These are phyloP conservation scores for Arion vulgaris DNA, from an alignment of 1,140 invertebrate genomes.

Conservation along the genomic window DNA sequence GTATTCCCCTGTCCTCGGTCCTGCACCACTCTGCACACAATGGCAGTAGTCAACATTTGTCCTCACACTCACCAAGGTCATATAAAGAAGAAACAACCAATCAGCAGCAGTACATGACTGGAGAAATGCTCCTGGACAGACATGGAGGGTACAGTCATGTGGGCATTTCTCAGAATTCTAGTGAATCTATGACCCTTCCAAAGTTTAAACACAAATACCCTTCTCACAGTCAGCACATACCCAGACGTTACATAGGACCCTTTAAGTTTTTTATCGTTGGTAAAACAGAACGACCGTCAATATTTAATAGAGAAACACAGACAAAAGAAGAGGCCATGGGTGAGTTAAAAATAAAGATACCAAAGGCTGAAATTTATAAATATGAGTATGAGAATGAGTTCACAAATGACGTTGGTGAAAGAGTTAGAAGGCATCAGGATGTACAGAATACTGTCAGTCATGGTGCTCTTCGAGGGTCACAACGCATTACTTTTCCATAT, in stretches of 20 bases:
- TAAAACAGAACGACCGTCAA: conserved; percentile 25
- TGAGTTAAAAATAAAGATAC: conserved; percentile 41
- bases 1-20: conserved; percentile 27
- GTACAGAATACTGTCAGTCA: neutral
- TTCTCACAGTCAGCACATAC: conserved; percentile 25
- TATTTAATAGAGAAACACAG: conserved; percentile 36
- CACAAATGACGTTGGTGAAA: conserved; percentile 14
- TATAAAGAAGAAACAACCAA: conserved; percentile 24
- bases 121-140: conserved; percentile 26
- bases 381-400: conserved; percentile 30
- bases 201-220: conserved; percentile 39
- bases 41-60: conserved; percentile 33
- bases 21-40: conserved; percentile 34
- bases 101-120: conserved; percentile 21
- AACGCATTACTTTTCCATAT: conserved; percentile 40
- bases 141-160: conserved; percentile 16
- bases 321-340: conserved; percentile 33
- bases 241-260: conserved; percentile 19
- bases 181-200: conserved; percentile 33
- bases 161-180: conserved; percentile 13
- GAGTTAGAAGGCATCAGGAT: neutral
- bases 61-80: conserved; percentile 27
- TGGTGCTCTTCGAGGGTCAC: conserved; percentile 10
- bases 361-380: conserved; percentile 30
- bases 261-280: conserved; percentile 39